Base-by-base conservation (phyloP, 2,888 invertebrate species). In the Ectemnius lituratus region DNA sequence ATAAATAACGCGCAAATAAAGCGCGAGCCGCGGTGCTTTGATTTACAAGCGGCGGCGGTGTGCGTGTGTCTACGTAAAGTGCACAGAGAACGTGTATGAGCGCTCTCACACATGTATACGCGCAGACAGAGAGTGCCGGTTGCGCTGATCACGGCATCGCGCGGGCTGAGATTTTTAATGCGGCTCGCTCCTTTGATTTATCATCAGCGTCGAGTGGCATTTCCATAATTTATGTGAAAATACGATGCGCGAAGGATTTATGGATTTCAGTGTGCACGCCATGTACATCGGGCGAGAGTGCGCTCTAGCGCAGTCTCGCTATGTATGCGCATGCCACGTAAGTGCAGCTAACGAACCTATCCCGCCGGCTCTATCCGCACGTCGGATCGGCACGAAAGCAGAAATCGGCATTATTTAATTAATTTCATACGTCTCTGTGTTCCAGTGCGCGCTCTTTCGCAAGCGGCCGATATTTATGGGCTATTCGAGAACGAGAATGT, bases 151-250 rank as follows among this genome's bases (percentile, higher is more conserved):
- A 37, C 37, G 37, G 37, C 8, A 37, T 81, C 76, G 68, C 76
- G 70, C 62, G 82, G 78, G 80, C 80, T 80, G 80, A 70, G 76
- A 75, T 82, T 80, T 82, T 80, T 76, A 82, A 80, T 73, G 74
- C 70, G 72, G 59, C 72, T 74, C 59, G 59, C 18, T 67, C 68
- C 76, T 81, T 82, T 79, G 82, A 82, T 82, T 82, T 82, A 82
- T 71, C 67, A 62, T 65, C 20, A 11, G 37, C 57, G 57, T 63
- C 62, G 56, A 58, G 59, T 75, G 82, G 72, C 80, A 82, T 82
- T 82, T 82, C 82, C 75, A 82, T 82, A 82, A 82, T 82, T 82
- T 82, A 82, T 82, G 79, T 76, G 82, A 82, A 82, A 82, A 77
- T 79, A 71, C 72, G 72, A 72, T 59, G 71, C 18, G 2, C 47